These are phyloP conservation scores for Tylochromis polylepis DNA, from an alignment of 2,113 vertebrate species.

Conservation along the genomic window DNA sequence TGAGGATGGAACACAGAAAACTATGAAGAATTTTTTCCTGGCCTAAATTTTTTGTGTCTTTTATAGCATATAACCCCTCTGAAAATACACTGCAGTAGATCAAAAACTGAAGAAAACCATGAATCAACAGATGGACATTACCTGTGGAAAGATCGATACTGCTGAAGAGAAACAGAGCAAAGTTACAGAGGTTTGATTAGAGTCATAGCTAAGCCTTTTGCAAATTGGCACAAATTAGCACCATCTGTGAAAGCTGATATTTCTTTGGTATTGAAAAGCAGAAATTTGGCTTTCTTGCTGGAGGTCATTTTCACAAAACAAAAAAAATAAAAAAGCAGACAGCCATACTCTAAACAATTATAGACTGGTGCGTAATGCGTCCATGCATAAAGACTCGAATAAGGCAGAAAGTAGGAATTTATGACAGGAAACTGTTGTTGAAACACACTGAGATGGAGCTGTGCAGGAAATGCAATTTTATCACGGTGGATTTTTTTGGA, in stretches of 20 bases:
- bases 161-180: not conserved
- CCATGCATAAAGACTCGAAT: accelerated
- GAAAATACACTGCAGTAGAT: not conserved
- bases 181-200: not conserved
- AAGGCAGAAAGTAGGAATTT: not conserved
- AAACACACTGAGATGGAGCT: not conserved
- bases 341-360: not conserved
- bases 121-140: not conserved
- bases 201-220: not conserved
- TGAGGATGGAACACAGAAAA: not conserved
- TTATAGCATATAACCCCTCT: not conserved
- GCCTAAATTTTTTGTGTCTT: not conserved
- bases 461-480: not conserved
- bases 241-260: not conserved
- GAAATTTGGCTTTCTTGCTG: not conserved
- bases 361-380: not conserved
- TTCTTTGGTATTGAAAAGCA: not conserved
- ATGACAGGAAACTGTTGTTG: not conserved
- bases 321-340: not conserved
- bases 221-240: not conserved
- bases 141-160: not conserved
- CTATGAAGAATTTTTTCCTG: not conserved
- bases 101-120: not conserved
- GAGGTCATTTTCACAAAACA: not conserved
- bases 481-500: not conserved